Evolutionary conservation across 2,797 vertebrate species (phyloP).

Genomic region (Chaetodon trifasciatus): DNA sequence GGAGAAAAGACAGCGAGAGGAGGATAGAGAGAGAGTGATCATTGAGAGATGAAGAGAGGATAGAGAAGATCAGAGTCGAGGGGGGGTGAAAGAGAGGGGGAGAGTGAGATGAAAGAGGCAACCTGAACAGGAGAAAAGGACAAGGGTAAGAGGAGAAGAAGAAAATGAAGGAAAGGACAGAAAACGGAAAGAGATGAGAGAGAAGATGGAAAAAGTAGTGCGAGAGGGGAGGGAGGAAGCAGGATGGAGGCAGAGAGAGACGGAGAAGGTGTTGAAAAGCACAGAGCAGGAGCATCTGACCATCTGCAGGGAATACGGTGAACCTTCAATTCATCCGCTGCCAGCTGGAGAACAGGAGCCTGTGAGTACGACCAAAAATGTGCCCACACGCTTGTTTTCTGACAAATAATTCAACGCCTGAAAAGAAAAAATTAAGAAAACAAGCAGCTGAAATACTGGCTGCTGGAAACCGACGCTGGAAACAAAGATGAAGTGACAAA

Average conservation of each 20-base stretch:
- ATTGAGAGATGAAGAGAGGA: conserved; percentile 29
- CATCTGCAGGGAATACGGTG: conserved; percentile 40
- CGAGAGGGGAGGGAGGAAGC: neutral
- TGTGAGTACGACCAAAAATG: neutral
- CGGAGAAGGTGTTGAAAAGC: neutral
- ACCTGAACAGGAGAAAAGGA: conserved; percentile 1
- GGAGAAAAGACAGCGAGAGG: conserved; percentile 4
- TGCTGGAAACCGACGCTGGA: conserved; percentile 1
- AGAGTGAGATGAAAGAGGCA: conserved; percentile 7
- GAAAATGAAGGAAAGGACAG: conserved; percentile 2
- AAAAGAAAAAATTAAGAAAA: conserved; percentile 8
- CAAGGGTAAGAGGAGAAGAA: neutral
- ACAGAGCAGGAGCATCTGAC: conserved; percentile 14
- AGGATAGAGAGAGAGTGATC: conserved; percentile 25
- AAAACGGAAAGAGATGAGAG: neutral
- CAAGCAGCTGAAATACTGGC: conserved; percentile 27
- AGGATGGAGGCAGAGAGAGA: conserved; percentile 17
- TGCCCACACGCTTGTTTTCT: conserved; percentile 34
- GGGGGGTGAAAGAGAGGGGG: conserved; percentile 5
- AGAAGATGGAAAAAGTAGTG: neutral
- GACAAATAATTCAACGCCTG: conserved; percentile 41
- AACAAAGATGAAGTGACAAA: neutral
- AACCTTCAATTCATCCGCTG: conserved; percentile 44
- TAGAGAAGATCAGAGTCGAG: conserved; percentile 13
- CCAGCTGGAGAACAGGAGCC: conserved; percentile 48